phyloP scores from a whole-genome alignment of 2,888 invertebrate genomes.

The Eupithecia insigniata region DNA sequence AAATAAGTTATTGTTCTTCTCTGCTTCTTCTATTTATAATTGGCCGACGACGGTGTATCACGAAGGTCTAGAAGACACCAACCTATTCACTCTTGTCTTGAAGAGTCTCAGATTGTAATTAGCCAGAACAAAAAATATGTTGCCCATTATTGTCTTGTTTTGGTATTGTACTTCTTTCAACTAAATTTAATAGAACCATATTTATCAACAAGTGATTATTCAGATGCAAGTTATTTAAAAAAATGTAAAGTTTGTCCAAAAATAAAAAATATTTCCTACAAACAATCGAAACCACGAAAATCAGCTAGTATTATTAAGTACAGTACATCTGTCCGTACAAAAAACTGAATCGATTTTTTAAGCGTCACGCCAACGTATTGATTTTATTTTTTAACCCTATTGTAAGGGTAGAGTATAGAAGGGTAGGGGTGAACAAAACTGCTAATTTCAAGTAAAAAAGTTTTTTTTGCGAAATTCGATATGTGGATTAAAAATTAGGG shows the following conservation, averaged over 20 bases:
- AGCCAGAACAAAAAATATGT: too few species aligned
- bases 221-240: too few species aligned
- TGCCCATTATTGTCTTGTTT: too few species aligned
- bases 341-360: slow-evolving; percentile 33
- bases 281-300: neutral
- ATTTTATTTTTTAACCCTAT: slow-evolving; percentile 44
- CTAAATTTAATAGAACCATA: too few species aligned
- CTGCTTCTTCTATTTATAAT: too few species aligned
- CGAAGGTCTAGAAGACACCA: too few species aligned
- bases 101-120: too few species aligned
- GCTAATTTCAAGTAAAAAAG: slow-evolving; percentile 43
- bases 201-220: too few species aligned
- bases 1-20: too few species aligned
- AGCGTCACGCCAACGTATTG: slow-evolving; percentile 45
- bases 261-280: neutral
- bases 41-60: too few species aligned
- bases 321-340: slow-evolving; percentile 28
- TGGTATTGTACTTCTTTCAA: too few species aligned
- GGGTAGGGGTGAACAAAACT: slow-evolving; percentile 43
- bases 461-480: slow-evolving; percentile 35
- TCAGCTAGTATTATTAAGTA: neutral
- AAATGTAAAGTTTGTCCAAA: neutral
- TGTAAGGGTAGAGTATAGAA: slow-evolving; percentile 37
- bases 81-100: too few species aligned
- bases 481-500: slow-evolving; percentile 22